Evolutionary conservation across 2,888 invertebrate genomes (phyloP), one percentile per base, ranked within the genome.

Genomic region (Nomada flava): DNA sequence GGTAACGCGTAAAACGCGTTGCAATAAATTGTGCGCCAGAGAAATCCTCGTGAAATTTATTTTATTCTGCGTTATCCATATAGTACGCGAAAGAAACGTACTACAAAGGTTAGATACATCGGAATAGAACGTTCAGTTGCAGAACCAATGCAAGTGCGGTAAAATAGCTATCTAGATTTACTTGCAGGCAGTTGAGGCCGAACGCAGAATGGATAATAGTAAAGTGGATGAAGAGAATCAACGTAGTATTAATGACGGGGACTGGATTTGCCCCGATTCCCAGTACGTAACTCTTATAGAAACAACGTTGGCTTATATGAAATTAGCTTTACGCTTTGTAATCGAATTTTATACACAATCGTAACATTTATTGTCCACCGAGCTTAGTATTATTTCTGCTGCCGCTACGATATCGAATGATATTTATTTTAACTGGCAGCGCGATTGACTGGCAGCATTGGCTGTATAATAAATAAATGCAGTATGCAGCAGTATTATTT

Each of bases 231-330:
- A 93, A 60, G 93, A 93, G 47, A 89, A 82, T 81, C 90, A 90
- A 77, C 91, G 92, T 67, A 89, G 89, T 76, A 84, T 91, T 86
- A 93, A 93, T 85, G 93, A 93, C 82, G 93, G 93, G 70, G 93
- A 93, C 84, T 93, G 93, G 93, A 91, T 93, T 78, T 93, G 93
- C 81, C 90, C 91, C 47, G 93, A 93, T 84, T 90, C 92, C 60
- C 93, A 93, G 93, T 93, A 88, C 68, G 92, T 91, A 87, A 81
- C 64, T 57, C 7, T 70, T 13, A 18, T 29, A 15, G 1, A 52
- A n/a, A 53, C 47, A 18, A 71, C 50, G 26, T 26, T 20, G 15
- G 20, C 53, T 55, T 65, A 23, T 63, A 20, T 11, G 42, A 59
- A 59, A 64, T 47, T 23, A 76, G 10, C 20, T 57, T 68, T 72